Evolutionary conservation across 35 echinoderm and acorn worm genomes (phyloP), one percentile per base, ranked within the genome.

Genomic region (Lytechinus pictus): DNA sequence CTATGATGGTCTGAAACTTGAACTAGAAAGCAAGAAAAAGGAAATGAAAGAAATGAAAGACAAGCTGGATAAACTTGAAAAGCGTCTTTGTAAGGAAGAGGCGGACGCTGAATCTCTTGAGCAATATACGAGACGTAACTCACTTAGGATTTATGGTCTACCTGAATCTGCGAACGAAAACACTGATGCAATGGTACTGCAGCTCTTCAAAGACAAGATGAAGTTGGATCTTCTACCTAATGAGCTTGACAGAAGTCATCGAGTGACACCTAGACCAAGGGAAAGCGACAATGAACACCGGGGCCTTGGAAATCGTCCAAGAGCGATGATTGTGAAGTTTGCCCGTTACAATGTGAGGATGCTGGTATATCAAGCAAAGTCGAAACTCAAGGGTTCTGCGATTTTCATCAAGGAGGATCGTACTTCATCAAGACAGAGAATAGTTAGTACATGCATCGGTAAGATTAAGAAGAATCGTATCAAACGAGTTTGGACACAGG

Each of bases 401-500:
- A 93, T 93, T 14, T 93, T 11, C 91, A 93, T 93, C 91, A 93
- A 56, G 56, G 53, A 93, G 91, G 53, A 93, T 56, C 91, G n/a
- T n/a, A n/a, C n/a, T 93, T 53, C 91, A 54, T 52, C 11, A 53
- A 12, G 91, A 93, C 52, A 56, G 56, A 93, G 10, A 56, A 54
- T 9, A 93, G 10, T 93, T 54, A 1, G 53, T 93, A n/a, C n/a
- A 7, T 89, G 87, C 21, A 28, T 89, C 9, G 27, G 2, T 10
- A n/a, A n/a, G n/a, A n/a, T n/a, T n/a, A n/a, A n/a, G n/a, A n/a
- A n/a, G n/a, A n/a, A n/a, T n/a, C n/a, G n/a, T n/a, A n/a, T n/a
- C n/a, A n/a, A n/a, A n/a, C n/a, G n/a, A n/a, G n/a, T n/a, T n/a
- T n/a, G n/a, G n/a, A n/a, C n/a, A n/a, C n/a, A n/a, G n/a, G n/a